Evolutionary conservation across 2,888 invertebrate species (phyloP).

Genomic region (Trachelus stipa): DNA sequence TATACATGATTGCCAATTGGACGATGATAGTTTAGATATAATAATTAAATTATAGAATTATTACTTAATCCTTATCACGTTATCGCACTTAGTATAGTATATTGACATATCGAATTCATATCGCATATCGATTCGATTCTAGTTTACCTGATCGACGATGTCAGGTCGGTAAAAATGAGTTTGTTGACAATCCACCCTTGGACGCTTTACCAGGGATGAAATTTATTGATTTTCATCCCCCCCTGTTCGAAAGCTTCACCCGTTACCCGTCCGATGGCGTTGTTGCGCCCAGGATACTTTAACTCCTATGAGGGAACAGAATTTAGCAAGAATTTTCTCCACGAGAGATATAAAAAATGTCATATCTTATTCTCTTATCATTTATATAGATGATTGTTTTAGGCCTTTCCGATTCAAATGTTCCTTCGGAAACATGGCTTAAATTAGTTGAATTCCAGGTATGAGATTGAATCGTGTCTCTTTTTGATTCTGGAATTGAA

Average conservation of each 20-base stretch:
- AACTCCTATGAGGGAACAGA: background rate
- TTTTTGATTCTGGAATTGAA: background rate
- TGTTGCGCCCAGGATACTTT: conserved; percentile 10
- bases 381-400: background rate
- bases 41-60: background rate
- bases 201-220: conserved; percentile 31
- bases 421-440: background rate
- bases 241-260: conserved; percentile 30
- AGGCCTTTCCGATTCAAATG: background rate
- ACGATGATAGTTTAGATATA: background rate
- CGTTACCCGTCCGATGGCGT: conserved; percentile 38
- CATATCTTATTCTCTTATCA: background rate
- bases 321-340: background rate
- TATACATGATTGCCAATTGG: background rate
- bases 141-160: background rate
- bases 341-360: background rate
- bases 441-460: too few relatives aligned
- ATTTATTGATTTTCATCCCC: conserved; percentile 33
- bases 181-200: background rate
- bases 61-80: background rate
- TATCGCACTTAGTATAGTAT: background rate
- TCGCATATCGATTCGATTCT: background rate
- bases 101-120: background rate
- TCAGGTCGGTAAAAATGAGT: background rate
- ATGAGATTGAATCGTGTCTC: too few relatives aligned